Percentiles rank a stretch among this genome's conserved stretches.
Evolutionary conservation across 1,140 invertebrate genomes (phyloP).

Genomic region (Apis cerana): DNA sequence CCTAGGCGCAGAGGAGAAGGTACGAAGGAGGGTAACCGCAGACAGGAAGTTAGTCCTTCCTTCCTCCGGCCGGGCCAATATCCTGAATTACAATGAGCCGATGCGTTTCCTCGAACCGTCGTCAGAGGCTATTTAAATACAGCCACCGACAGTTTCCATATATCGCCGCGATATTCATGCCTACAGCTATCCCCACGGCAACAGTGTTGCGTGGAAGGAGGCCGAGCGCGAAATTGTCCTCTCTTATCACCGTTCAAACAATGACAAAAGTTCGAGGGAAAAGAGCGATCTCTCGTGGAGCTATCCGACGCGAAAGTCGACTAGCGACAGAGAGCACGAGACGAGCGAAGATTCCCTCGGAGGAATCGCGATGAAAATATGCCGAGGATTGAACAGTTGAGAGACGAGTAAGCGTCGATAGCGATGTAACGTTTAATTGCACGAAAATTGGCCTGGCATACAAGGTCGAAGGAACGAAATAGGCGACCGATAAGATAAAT

Average conservation of each 20-base stretch:
- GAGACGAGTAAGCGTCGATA: not conserved
- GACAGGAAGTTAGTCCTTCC: conserved; percentile 76
- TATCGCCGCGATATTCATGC: conserved; percentile 9
- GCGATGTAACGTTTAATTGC: not conserved
- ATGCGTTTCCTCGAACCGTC: conserved; percentile 69
- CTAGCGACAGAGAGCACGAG: not conserved
- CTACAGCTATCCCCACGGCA: not conserved
- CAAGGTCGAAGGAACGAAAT: not conserved
- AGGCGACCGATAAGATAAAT: not conserved
- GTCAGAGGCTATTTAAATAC: conserved; percentile 71
- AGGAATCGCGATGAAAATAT: not conserved
- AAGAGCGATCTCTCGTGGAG: not conserved
- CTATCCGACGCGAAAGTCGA: not conserved
- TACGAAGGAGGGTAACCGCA: conserved; percentile 47
- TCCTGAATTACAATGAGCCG: conserved; percentile 77
- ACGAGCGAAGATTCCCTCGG: too few species aligned
- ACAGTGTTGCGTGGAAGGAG: not conserved
- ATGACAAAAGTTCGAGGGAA: conserved; percentile 9
- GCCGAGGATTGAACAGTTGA: not conserved
- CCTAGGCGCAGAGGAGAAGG: conserved; percentile 26
- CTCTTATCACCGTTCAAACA: conserved; percentile 29
- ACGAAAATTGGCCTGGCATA: not conserved
- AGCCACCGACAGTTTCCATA: conserved; percentile 49
- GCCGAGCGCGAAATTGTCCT: not conserved
- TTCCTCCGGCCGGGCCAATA: conserved; percentile 71